Evolutionary conservation across 2,888 invertebrate species (phyloP), one percentile per base, ranked within the genome.

Genomic region (Chymomyza caudatula): DNA sequence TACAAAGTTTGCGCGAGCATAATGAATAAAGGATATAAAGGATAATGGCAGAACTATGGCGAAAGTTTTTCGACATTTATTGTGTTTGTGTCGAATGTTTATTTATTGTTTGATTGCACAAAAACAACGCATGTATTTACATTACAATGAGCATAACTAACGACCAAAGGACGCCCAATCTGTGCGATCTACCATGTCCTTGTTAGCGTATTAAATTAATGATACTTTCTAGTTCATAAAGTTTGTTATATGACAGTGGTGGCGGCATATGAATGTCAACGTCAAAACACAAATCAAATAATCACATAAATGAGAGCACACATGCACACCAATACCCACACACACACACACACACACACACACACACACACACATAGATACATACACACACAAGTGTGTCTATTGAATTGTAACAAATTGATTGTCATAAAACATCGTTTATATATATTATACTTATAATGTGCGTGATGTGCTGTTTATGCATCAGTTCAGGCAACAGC

Each of bases 171-270:
- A 37, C 20, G 51, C 19, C 19, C 52, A 44, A 23, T 43, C 37
- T 56, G 55, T 43, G 20, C 56, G 57, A 47, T 56, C 66, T 65
- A 54, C 61, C 42, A 57, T 67, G 62, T 72, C 57, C 67, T 67
- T 69, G 73, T 71, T 70, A 73, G 76, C 77, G 88, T 88, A 86
- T 89, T 87, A 89, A 89, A 87, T 90, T 89, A 88, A 89, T 87
- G 88, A 89, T 86, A 82, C 89, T 81, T 90, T 89, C 90, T 88
- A 89, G 87, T 87, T 89, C 89, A 90, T 88, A 89, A 89, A 89
- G 86, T 88, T 87, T 74, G 78, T 73, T 74, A 80, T 76, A 49
- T 56, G 51, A 49, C 8, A 25, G 52, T 29, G 2, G 44, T 51
- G 54, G 23, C 17, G 60, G 61, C 67, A 62, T 64, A 72, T 74